Evolutionary conservation across 2,888 invertebrate species (phyloP).

Genomic region (Parnassius orleans): DNA sequence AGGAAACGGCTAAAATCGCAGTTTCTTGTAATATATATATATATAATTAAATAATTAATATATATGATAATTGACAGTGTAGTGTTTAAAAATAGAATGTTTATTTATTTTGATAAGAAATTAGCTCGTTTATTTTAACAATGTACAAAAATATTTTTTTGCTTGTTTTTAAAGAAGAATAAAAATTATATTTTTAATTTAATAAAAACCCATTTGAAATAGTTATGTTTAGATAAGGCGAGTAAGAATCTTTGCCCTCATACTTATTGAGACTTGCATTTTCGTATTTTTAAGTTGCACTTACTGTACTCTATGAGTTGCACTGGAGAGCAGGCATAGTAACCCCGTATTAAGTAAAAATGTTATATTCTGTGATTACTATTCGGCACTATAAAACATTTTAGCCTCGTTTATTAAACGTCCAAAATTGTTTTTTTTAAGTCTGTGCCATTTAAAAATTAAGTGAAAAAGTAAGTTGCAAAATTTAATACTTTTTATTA

Average conservation of each 20-base stretch:
- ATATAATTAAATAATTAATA: no score
- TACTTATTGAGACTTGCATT: constrained; percentile 6
- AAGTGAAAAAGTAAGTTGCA: constrained; percentile 10
- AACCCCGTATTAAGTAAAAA: neutral
- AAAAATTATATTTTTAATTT: constrained; percentile 6
- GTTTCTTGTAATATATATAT: constrained; percentile 16
- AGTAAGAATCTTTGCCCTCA: constrained; percentile 3
- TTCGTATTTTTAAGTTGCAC: constrained; percentile 17
- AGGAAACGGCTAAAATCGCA: constrained; percentile 4
- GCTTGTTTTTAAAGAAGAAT: neutral
- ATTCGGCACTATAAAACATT: constrained; percentile 17
- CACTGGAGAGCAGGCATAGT: neutral
- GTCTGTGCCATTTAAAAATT: constrained; percentile 50
- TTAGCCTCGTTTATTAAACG: constrained; percentile 10
- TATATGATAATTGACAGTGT: constrained; percentile 7
- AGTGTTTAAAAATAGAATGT: neutral
- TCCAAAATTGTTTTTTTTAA: constrained; percentile 39
- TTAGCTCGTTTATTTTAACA: constrained; percentile 1
- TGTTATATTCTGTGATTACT: neutral
- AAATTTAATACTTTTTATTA: constrained; percentile 7
- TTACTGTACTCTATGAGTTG: neutral
- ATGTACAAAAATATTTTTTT: constrained; percentile 9
- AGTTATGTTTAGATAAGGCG: neutral
- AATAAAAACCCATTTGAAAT: neutral
- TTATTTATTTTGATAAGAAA: constrained; percentile 7